Conservation (phyloP, 2,888 invertebrate genomes). For the Plebejus anna region DNA sequence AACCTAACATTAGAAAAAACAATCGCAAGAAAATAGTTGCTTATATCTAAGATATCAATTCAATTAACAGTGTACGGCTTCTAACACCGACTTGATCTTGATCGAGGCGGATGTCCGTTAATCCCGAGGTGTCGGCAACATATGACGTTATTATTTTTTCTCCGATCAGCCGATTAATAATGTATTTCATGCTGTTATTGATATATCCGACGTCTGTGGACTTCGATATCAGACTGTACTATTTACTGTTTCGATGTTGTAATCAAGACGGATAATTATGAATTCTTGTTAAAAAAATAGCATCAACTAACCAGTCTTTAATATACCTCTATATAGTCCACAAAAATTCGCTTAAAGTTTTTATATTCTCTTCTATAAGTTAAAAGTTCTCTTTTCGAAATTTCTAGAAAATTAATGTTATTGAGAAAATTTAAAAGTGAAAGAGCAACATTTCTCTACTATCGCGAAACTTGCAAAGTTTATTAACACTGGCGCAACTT, state of each 20-base stretch:
- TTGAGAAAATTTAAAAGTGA: constrained; percentile 31
- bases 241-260: not conserved
- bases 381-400: not conserved
- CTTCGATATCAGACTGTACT: not conserved
- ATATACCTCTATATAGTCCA: not conserved
- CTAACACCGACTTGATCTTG: constrained; percentile 31
- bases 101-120: constrained; percentile 59
- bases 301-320: not conserved
- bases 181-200: constrained; percentile 57
- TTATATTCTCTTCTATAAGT: not conserved
- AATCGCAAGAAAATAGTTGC: not conserved
- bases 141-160: constrained; percentile 76
- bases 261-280: not conserved
- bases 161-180: constrained; percentile 74
- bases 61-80: constrained; percentile 18
- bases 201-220: not conserved
- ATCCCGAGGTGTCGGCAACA: constrained; percentile 72
- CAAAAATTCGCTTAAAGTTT: not conserved
- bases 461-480: constrained; percentile 31
- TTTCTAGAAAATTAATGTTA: constrained; percentile 22
- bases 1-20: not conserved
- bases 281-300: too few species aligned
- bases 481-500: constrained; percentile 32
- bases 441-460: constrained; percentile 32
- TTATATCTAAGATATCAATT: not conserved